Evolutionary conservation across 2,113 vertebrate species (phyloP).

Genomic region (Malurus alboscapulatus): DNA sequence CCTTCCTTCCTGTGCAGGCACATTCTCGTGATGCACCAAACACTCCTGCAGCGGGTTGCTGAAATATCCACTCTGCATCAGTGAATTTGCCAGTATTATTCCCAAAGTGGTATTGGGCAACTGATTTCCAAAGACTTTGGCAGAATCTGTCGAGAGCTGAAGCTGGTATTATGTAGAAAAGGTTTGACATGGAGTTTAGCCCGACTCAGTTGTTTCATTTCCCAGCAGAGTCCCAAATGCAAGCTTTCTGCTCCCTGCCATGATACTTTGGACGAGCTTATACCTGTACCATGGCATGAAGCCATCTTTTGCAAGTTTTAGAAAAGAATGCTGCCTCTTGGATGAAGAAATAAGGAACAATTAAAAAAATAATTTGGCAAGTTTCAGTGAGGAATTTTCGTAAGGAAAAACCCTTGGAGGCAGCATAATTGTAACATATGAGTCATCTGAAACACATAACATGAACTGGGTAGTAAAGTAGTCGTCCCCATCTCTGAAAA

Average conservation of each 20-base stretch:
- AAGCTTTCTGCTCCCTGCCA: background rate
- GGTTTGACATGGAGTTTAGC: background rate
- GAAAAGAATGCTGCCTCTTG: background rate
- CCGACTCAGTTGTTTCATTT: background rate
- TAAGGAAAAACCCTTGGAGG: background rate
- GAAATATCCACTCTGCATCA: background rate
- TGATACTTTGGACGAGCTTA: background rate
- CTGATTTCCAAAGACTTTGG: constrained; percentile 7
- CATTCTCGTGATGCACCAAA: background rate
- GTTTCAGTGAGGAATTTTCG: background rate
- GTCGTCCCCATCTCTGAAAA: background rate
- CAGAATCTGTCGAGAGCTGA: background rate
- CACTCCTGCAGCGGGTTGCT: background rate
- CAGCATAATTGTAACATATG: background rate
- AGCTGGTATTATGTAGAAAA: background rate
- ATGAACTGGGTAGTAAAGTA: background rate
- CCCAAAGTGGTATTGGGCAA: background rate
- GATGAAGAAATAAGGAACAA: background rate
- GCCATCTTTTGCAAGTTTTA: background rate
- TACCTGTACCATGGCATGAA: constrained; percentile 1
- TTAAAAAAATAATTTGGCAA: background rate
- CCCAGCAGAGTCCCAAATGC: background rate
- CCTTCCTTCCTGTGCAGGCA: background rate
- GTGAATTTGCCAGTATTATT: background rate
- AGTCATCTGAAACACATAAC: constrained; percentile 22